phyloP scores from a whole-genome alignment of 2,797 vertebrate genomes.

The Aythya fuligula region DNA sequence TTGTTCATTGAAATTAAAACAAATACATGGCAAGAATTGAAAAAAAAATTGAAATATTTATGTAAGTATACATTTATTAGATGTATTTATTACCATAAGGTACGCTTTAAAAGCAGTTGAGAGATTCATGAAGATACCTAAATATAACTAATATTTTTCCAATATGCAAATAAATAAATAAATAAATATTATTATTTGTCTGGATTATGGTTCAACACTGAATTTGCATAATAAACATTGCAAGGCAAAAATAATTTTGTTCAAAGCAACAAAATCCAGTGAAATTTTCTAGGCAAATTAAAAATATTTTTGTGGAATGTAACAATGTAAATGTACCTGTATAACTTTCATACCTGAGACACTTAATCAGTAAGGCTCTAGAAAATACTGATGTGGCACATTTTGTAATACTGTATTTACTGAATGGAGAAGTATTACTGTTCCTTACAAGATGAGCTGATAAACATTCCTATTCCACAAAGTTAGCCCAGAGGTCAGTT shows the following conservation, averaged over 20 bases:
- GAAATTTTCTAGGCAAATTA: not conserved
- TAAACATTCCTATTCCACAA: not conserved
- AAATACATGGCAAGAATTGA: not conserved
- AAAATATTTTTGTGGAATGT: not conserved
- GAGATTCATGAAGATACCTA: not conserved
- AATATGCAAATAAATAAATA: not conserved
- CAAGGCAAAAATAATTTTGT: not conserved
- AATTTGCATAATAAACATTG: not conserved
- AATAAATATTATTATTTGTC: not conserved
- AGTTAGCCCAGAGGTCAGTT: not conserved
- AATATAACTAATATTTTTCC: not conserved
- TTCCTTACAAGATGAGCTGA: not conserved
- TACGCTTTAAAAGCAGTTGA: not conserved
- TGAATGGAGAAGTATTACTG: constrained; percentile 30
- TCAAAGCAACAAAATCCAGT: not conserved
- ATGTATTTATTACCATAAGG: not conserved
- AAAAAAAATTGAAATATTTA: not conserved
- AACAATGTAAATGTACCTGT: not conserved
- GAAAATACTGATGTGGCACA: not conserved
- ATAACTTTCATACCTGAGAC: not conserved
- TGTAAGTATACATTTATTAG: too few species aligned
- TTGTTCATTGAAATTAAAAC: not conserved
- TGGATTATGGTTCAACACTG: not conserved
- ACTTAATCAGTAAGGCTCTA: not conserved
- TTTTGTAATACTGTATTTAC: not conserved